Base-by-base conservation (phyloP, 92 coral and sea anemone genomes). In the Actinostola sp. region DNA sequence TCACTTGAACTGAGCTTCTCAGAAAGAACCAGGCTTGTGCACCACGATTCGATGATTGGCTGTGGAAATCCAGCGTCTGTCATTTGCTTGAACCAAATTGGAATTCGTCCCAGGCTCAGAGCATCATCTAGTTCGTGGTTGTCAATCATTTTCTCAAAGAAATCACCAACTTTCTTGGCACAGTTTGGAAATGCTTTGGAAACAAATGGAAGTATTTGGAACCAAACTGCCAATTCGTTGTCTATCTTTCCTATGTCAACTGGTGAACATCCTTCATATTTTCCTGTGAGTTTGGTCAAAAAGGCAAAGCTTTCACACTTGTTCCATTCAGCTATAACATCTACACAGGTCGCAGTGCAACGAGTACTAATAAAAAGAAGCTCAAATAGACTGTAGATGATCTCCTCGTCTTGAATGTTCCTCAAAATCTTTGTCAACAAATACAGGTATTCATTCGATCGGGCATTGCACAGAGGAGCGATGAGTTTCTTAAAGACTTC, bases 21-120 rank as follows among this genome's bases (percentile, higher is more conserved):
- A 0, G 84, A 56, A 13, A 62, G 57, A 34, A 87, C 44, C 55
- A 87, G 60, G 10, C 85, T 80, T 29, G 70, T 66, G 61, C 88
- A 87, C 92, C 92, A 87, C 8, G 82, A 67, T 61, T 87, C 75
- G 24, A 82, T 82, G 17, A 57, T 73, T n/a, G 17, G 61, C 24
- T 51, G 29, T 11, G 88, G 19, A 35, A 66, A 67, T 8, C 81
- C 87, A 24, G 71, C 64, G 16, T 52, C 64, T 42, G 71, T 72
- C 88, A 67, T 87, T 38, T 26, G 39, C 39, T 72, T 61, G n/a
- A 55, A 48, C 92, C 92, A 87, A n/a, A 55, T 63, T 36, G 84
- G 77, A 42, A 87, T 27, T 42, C 64, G 46, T 41, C 62, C 71
- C 28, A 87, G 60, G 16, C 87, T 71, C 16, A 48, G 71, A 0